phyloP scores from a whole-genome alignment of 2,797 vertebrate species.

The Ctenosaura bakeri region DNA sequence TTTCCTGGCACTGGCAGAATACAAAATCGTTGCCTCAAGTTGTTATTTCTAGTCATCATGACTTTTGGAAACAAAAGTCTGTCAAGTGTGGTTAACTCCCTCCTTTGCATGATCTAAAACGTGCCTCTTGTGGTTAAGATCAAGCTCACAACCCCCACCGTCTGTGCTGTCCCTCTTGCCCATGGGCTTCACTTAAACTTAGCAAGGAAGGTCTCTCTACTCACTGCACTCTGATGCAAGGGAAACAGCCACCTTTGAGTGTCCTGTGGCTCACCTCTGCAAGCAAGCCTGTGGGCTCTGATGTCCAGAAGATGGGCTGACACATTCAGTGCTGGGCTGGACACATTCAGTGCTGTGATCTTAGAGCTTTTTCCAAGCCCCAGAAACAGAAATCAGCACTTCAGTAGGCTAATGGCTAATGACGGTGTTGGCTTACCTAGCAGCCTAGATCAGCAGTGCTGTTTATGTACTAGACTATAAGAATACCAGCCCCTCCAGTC shows the following conservation, averaged over 20 bases:
- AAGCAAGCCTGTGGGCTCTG: not conserved
- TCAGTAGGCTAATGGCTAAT: not conserved
- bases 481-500: not conserved
- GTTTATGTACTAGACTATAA: no score
- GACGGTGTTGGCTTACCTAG: not conserved
- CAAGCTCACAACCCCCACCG: constrained; percentile 14
- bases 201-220: not conserved
- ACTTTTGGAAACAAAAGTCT: constrained; percentile 64
- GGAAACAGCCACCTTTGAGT: rapidly evolving
- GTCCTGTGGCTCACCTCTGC: not conserved
- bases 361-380: no score
- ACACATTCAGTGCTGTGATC: not conserved
- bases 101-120: constrained; percentile 20
- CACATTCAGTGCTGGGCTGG: not conserved
- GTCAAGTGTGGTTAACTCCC: constrained; percentile 66
- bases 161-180: not conserved
- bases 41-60: constrained; percentile 59
- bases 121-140: constrained; percentile 36
- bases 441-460: not conserved
- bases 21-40: constrained; percentile 63
- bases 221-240: not conserved
- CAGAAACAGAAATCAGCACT: not conserved
- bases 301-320: not conserved
- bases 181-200: constrained; percentile 15
- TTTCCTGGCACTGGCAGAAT: constrained; percentile 70